A percentile compares a stretch with the other conserved stretches of the same genome.
Evolutionary conservation across 2,113 vertebrate genomes (phyloP).

Genomic region (Terrapene triunguis): DNA sequence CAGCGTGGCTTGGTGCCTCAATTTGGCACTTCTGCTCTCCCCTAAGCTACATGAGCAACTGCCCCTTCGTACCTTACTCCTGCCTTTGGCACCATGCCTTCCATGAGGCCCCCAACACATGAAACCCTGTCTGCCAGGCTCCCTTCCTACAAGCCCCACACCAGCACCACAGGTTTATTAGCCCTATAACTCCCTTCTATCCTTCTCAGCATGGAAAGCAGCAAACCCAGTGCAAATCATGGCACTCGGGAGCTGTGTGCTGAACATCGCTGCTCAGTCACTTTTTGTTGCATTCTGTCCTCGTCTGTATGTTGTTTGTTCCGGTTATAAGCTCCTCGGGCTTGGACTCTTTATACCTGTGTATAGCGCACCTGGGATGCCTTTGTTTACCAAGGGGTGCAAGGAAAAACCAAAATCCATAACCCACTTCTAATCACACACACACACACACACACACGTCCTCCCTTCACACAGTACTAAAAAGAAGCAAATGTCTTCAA

Average conservation of each 20-base stretch:
- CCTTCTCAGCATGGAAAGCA: background rate
- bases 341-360: background rate
- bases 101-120: background rate
- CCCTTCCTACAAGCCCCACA: background rate
- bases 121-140: background rate
- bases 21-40: background rate
- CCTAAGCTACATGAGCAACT: background rate
- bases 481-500: background rate
- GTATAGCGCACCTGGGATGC: background rate
- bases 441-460: background rate
- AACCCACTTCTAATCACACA: background rate
- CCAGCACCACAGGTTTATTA: background rate
- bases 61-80: constrained; percentile 18
- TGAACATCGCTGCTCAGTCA: background rate
- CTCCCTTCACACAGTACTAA: background rate
- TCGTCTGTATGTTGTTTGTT: background rate
- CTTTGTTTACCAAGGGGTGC: background rate
- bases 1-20: constrained; percentile 26
- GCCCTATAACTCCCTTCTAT: background rate
- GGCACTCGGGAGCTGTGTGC: background rate
- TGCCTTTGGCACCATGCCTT: background rate
- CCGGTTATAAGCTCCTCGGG: background rate
- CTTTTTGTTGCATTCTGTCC: background rate
- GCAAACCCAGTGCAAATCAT: background rate
- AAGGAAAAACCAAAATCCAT: background rate